Evolutionary conservation across 1,140 invertebrate species (phyloP).

Genomic region (Chlorops oryzae): DNA sequence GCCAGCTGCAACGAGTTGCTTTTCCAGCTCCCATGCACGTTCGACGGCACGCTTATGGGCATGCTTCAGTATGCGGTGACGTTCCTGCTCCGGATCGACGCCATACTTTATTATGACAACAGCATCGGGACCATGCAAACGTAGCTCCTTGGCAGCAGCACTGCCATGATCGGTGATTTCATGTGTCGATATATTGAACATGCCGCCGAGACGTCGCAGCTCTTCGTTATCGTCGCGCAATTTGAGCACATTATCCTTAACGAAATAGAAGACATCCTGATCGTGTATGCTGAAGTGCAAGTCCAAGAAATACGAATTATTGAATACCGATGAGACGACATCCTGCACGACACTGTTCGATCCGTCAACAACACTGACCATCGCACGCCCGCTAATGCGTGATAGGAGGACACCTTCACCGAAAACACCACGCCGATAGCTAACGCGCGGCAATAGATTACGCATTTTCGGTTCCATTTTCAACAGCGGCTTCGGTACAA

Average conservation of each 20-base stretch:
- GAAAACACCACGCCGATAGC: slow-evolving; percentile 77
- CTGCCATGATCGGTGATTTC: slow-evolving; percentile 75
- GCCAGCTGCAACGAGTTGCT: slow-evolving; percentile 77
- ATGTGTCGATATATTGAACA: slow-evolving; percentile 91
- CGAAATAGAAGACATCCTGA: slow-evolving; percentile 91
- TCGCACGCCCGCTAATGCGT: slow-evolving; percentile 66
- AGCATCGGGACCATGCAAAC: slow-evolving; percentile 79
- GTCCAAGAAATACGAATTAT: slow-evolving; percentile 87
- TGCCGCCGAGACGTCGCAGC: slow-evolving; percentile 72
- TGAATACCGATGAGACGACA: slow-evolving; percentile 88
- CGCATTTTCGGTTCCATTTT: slow-evolving; percentile 77
- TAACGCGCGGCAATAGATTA: slow-evolving; percentile 70
- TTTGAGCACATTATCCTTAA: slow-evolving; percentile 83
- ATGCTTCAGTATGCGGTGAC: slow-evolving; percentile 80
- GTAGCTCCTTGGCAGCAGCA: slow-evolving; percentile 63
- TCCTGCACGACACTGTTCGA: slow-evolving; percentile 83
- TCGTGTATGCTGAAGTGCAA: slow-evolving; percentile 87
- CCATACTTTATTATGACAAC: slow-evolving; percentile 89
- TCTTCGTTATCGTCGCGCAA: slow-evolving; percentile 85
- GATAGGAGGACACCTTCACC: slow-evolving; percentile 87
- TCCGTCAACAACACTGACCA: slow-evolving; percentile 79
- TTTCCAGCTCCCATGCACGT: slow-evolving; percentile 87
- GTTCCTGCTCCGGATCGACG: slow-evolving; percentile 76
- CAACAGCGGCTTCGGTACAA: slow-evolving; percentile 72
- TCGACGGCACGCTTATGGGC: slow-evolving; percentile 85